These are phyloP conservation scores for Junonia oenone DNA, from an alignment of 2,888 invertebrate species.

Conservation along the genomic window DNA sequence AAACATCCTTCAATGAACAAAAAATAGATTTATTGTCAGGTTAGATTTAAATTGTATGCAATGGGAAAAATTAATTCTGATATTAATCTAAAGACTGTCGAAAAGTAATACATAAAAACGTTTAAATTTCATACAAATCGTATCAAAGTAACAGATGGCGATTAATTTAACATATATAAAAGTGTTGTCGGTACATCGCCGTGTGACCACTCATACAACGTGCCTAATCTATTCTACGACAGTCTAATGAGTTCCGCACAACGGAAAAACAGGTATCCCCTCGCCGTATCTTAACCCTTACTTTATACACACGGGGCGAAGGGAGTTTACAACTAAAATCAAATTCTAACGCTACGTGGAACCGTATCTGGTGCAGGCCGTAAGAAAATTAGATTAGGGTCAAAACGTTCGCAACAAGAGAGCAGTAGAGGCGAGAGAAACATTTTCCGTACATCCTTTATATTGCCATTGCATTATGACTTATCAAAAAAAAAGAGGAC, in stretches of 20 bases:
- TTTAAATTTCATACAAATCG: constrained; percentile 9
- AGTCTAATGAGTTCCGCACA: constrained; percentile 76
- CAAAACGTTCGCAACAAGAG: constrained; percentile 36
- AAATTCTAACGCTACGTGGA: constrained; percentile 63
- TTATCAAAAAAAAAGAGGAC: not conserved
- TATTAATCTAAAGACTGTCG: no score
- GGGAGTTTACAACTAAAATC: constrained; percentile 49
- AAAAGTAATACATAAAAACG: not conserved
- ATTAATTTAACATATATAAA: not conserved
- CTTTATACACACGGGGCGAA: constrained; percentile 61
- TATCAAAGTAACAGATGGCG: not conserved
- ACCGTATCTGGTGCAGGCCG: constrained; percentile 68
- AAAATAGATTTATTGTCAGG: not conserved
- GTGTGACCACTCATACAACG: constrained; percentile 61
- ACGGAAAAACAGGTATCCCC: constrained; percentile 73
- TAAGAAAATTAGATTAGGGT: constrained; percentile 29
- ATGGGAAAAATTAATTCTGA: not conserved
- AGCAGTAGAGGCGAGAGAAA: constrained; percentile 38
- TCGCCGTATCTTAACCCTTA: constrained; percentile 55
- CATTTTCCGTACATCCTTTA: constrained; percentile 8
- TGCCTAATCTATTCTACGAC: constrained; percentile 71
- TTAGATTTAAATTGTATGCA: not conserved
- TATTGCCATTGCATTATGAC: not conserved
- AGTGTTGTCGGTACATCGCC: constrained; percentile 43
- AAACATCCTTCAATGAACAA: not conserved